Base-by-base conservation (phyloP, 2,888 invertebrate genomes). In the Chymomyza caudatula region DNA sequence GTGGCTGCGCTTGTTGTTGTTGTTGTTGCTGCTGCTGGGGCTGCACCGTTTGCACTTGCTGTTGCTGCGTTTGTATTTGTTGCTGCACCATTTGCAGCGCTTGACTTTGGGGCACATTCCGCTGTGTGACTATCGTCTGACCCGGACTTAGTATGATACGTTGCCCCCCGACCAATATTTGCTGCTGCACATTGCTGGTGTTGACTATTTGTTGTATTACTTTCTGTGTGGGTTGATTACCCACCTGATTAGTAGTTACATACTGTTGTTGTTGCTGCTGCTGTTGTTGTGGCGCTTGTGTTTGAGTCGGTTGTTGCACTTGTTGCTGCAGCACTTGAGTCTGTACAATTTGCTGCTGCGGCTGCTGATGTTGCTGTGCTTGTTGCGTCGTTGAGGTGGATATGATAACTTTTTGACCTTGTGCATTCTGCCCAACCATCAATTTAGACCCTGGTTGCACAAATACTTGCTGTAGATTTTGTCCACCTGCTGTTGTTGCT, bases 161-260 rank as follows among this genome's bases (percentile, higher is more conserved):
- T 65, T 91, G 91, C 0, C 90, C 90, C 22, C 90, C 90, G 69
- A 91, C 87, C 57, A 91, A 86, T 64, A 90, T 89, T 69, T 91
- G 91, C 64, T 91, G 91, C 60, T 90, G 90, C 15, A 89, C 87
- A 71, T 88, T 90, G 65, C 90, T 90, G 0, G 90, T 88, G 65
- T 90, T 89, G 5, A 90, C 89, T 68, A 90, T 89, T 73, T 91
- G 90, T 73, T 91, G 91, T 66, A 91, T 88, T 37, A 90, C 90
- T 65, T 91, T 90, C 67, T 90, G 90, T 4, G 90, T 86, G 0
- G 88, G 87, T 23, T 73, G 75, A 52, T 67, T 71, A 25, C 51
- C 67, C 19, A 62, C 55, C 70, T 75, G 88, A 74, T 73, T 86
- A 0, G 86, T 73, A 37, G 82, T 70, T 58, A 86, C 76, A 65